These are phyloP conservation scores for Heliothis subflexa DNA, from an alignment of 1,140 invertebrate species.

Conservation along the genomic window DNA sequence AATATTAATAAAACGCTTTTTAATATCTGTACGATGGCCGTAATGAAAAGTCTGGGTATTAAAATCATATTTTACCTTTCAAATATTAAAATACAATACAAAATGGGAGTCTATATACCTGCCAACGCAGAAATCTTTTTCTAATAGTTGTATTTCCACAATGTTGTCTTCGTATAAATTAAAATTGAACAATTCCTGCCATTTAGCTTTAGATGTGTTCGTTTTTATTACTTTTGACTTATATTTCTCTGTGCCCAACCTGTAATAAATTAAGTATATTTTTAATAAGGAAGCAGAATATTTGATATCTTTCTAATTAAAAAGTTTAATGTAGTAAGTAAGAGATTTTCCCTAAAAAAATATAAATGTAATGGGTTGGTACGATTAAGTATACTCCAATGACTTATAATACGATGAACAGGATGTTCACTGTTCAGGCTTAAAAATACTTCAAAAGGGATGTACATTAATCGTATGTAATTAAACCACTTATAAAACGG, in stretches of 20 bases:
- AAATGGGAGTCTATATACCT: constrained; percentile 59
- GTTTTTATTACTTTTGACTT: constrained; percentile 75
- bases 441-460: not conserved
- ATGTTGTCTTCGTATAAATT: constrained; percentile 71
- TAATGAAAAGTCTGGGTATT: too few relatives aligned
- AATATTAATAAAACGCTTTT: too few relatives aligned
- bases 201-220: constrained; percentile 60
- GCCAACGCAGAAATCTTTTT: constrained; percentile 71
- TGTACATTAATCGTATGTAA: not conserved
- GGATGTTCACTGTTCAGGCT: constrained; percentile 4
- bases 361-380: not conserved
- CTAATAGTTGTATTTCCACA: constrained; percentile 70
- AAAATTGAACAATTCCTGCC: constrained; percentile 75
- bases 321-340: not conserved
- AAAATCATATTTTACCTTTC: not conserved
- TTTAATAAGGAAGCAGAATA: constrained; percentile 14
- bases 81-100: not conserved
- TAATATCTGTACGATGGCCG: too few relatives aligned
- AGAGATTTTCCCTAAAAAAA: too few relatives aligned
- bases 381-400: too few relatives aligned
- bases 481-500: not conserved
- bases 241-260: constrained; percentile 74
- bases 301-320: not conserved
- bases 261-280: constrained; percentile 56
- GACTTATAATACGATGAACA: not conserved